A percentile compares a stretch with the other conserved stretches of the same genome.
Conservation (phyloP, 1,140 invertebrate genomes). For the Latrodectus geometricus region DNA sequence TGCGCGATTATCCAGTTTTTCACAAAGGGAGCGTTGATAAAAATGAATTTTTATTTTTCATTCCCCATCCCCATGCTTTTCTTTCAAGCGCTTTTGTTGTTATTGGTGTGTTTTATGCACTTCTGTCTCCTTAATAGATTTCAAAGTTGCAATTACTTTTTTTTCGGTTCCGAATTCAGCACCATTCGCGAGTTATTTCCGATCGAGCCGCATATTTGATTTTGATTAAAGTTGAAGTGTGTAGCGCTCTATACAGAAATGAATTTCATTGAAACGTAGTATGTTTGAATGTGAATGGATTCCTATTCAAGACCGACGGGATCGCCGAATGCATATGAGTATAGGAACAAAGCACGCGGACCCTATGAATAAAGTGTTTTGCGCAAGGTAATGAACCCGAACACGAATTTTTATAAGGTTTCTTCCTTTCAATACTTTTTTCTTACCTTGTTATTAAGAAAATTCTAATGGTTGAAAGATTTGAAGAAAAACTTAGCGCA, state of each 20-base stretch:
- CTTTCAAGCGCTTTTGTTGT: constrained; percentile 7
- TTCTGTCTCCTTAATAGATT: background rate
- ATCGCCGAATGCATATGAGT: too few species aligned
- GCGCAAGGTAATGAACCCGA: too few species aligned
- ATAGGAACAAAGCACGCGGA: too few species aligned
- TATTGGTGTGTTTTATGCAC: background rate
- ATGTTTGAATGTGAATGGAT: background rate
- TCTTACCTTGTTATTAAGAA: too few species aligned
- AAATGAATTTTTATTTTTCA: constrained; percentile 22
- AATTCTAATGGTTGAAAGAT: too few species aligned
- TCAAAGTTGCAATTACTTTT: constrained; percentile 29
- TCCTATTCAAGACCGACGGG: background rate
- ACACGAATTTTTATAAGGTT: too few species aligned
- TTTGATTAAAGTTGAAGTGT: constrained; percentile 51
- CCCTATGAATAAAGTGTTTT: too few species aligned
- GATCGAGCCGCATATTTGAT: constrained; percentile 34
- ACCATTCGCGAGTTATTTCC: background rate
- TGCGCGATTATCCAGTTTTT: constrained; percentile 1
- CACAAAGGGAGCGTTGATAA: constrained; percentile 15
- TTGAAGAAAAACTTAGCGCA: too few species aligned
- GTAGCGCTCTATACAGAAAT: background rate
- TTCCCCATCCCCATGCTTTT: background rate
- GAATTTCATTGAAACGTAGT: background rate
- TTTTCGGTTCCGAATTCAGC: background rate
- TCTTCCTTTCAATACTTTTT: too few species aligned